Base-by-base conservation (phyloP, 2,797 vertebrate species). In the Petrocephalus schoutedeni region DNA sequence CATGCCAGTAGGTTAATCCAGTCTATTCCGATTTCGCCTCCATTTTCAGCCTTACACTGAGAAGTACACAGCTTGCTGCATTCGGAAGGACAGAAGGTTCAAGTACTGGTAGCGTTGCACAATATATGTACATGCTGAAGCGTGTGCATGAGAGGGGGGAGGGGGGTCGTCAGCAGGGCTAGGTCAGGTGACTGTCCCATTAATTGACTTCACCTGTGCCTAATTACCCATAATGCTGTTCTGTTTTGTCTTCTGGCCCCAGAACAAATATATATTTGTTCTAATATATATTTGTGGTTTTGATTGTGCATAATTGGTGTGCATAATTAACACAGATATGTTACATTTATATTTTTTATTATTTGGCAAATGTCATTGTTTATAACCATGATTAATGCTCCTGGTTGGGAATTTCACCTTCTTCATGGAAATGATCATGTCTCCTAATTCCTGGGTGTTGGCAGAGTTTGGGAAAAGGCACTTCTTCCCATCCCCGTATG, bases 311-410 rank as follows among this genome's bases (percentile, higher is more conserved):
- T 87, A 87, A 89, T 88, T 90, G 87, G 87, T 84, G 10, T 82
- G 51, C 19, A 58, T 45, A 59, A 58, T 84, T 86, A 58, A 86
- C 86, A 85, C 83, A 86, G 86, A 64, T 16, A 41, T 59, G 28
- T 36, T 58, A 21, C 57, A 59, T 85, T 85, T 85, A 36, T 41
- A 10, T 85, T 56, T 56, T 64, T 64, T 61, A 36, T 87, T 64
- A 83, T 86, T 85, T 45, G 19, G 71, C 89, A 86, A 80, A 56
- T 51, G 92, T 93, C 91, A 41, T 90, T 89, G 36, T 90, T 93
- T 91, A 92, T 94, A 93, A 93, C 94, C 93, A 93, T 95, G 94
- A 95, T 95, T 94, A 92, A 90, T 9, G 85, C 86, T 71, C 91
- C 91, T 90, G 92, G 90, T 77, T 21, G 89, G 93, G 92, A 90